phyloP scores from a whole-genome alignment of 2,797 vertebrate species.

The Enteromius thamalakanensis region DNA sequence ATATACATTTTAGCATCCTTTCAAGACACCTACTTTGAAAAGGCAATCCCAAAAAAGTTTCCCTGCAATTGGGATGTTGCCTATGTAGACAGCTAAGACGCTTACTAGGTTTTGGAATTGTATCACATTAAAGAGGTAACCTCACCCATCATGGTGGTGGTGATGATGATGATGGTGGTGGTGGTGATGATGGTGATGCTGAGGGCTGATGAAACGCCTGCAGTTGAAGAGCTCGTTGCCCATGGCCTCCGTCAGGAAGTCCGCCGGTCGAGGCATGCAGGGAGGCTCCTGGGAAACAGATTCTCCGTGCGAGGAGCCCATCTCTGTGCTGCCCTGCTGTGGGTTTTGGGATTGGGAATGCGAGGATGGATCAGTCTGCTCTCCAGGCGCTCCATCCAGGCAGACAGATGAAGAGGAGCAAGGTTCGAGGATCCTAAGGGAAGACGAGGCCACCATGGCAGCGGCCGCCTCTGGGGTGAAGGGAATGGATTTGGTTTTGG shows the following conservation, averaged over 20 bases:
- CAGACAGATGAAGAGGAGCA: slow-evolving; percentile 76
- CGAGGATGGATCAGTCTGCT: slow-evolving; percentile 33
- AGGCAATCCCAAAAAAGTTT: background rate
- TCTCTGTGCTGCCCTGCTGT: slow-evolving; percentile 69
- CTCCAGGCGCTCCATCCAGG: slow-evolving; percentile 80
- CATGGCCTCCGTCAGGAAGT: slow-evolving; percentile 94
- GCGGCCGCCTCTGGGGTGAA: slow-evolving; percentile 82
- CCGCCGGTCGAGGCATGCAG: slow-evolving; percentile 86
- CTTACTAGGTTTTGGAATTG: background rate
- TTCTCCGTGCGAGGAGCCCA: slow-evolving; percentile 83
- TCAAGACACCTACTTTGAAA: background rate
- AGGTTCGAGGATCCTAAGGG: slow-evolving; percentile 88
- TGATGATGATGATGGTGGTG: slow-evolving; percentile 80
- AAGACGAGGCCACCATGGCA: slow-evolving; percentile 68
- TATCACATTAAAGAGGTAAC: background rate
- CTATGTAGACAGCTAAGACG: background rate
- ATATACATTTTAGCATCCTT: background rate
- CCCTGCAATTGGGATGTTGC: background rate
- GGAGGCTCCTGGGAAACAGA: slow-evolving; percentile 88
- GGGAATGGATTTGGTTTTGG: slow-evolving; percentile 81
- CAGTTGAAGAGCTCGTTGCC: slow-evolving; percentile 95
- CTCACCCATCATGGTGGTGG: slow-evolving; percentile 85
- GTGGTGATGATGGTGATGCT: slow-evolving; percentile 93
- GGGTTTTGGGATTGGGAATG: slow-evolving; percentile 50
- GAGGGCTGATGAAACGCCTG: slow-evolving; percentile 92